Conservation (phyloP, 2,797 vertebrate genomes). For the Cossypha caffra region DNA sequence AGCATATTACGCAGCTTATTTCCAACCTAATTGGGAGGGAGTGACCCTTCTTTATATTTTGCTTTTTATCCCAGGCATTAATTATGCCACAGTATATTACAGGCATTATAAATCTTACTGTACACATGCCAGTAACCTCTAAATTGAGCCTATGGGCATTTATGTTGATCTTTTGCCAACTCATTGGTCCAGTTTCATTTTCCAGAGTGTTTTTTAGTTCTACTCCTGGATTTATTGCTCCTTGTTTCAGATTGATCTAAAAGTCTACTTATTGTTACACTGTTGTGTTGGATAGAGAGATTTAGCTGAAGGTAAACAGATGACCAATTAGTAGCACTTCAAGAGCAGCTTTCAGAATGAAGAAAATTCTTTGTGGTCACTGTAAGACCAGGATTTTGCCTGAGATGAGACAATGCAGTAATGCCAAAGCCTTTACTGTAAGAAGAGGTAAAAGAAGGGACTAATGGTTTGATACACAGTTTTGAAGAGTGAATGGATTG, state of each 20-base stretch:
- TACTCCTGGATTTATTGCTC: not conserved
- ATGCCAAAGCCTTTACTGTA: not conserved
- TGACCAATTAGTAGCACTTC: not conserved
- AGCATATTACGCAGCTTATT: not conserved
- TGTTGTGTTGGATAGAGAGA: not conserved
- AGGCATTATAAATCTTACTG: not conserved
- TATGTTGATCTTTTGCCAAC: not conserved
- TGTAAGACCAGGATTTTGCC: not conserved
- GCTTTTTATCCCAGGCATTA: not conserved
- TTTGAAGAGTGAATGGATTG: not conserved
- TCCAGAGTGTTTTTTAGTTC: not conserved
- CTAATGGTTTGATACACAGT: not conserved
- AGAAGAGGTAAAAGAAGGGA: not conserved
- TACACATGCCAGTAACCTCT: not conserved
- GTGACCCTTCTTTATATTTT: not conserved
- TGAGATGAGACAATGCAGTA: not conserved
- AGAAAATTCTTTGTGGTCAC: fast-evolving
- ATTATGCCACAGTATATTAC: not conserved
- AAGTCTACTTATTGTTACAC: not conserved
- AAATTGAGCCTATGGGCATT: not conserved
- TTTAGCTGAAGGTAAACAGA: not conserved
- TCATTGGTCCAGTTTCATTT: not conserved
- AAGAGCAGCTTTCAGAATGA: not conserved
- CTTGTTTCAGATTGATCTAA: not conserved
- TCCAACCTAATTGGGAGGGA: not conserved